Evolutionary conservation across 2,888 invertebrate species (phyloP).

Genomic region (Timandra comae): DNA sequence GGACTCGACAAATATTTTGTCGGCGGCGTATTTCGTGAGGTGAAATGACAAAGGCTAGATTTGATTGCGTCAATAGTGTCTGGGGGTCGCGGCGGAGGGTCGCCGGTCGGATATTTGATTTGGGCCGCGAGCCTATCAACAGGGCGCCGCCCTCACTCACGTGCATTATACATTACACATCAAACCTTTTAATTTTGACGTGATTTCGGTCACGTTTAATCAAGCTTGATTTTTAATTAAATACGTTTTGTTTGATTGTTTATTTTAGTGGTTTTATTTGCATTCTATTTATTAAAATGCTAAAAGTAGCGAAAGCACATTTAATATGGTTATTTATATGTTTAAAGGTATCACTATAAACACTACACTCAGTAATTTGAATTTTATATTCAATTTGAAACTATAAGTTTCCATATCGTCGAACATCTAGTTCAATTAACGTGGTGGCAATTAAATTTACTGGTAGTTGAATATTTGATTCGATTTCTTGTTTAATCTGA

Average conservation of each 20-base stretch:
- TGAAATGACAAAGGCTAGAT: slow-evolving; percentile 1
- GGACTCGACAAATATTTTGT: slow-evolving; percentile 1
- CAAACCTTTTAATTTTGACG: slow-evolving; percentile 20
- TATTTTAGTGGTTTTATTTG: too few relatives aligned
- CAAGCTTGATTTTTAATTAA: neutral
- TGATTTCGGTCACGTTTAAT: slow-evolving; percentile 15
- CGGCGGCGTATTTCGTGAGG: neutral
- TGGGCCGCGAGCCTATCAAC: neutral
- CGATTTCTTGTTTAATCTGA: slow-evolving; percentile 30
- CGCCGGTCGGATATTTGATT: neutral
- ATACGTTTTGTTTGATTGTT: neutral
- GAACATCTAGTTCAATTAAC: slow-evolving; percentile 17
- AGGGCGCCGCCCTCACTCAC: slow-evolving; percentile 4
- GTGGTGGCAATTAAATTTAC: slow-evolving; percentile 21
- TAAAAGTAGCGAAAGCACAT: too few relatives aligned
- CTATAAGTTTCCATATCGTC: neutral
- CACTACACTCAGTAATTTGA: too few relatives aligned
- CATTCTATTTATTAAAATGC: too few relatives aligned
- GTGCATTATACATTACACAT: slow-evolving; percentile 26
- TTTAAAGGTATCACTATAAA: too few relatives aligned
- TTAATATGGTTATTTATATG: too few relatives aligned
- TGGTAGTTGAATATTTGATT: slow-evolving; percentile 27
- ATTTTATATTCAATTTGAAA: too few relatives aligned
- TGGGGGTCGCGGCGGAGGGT: neutral
- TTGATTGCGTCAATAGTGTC: slow-evolving; percentile 1